Evolutionary conservation across 2,888 invertebrate genomes (phyloP).

Genomic region (Carcina quercana): DNA sequence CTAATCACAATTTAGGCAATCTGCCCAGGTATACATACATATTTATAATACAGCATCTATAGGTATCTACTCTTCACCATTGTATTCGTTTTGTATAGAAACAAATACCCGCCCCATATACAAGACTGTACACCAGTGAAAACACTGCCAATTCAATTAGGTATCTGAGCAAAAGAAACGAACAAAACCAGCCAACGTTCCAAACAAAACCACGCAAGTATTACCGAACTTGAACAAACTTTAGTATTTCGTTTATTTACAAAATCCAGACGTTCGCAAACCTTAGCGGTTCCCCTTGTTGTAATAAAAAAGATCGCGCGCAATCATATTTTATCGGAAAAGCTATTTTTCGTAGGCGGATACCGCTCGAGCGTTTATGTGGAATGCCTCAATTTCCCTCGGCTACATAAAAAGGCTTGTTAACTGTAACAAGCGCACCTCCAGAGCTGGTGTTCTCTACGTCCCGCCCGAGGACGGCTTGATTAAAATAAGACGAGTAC

Average conservation of each 20-base stretch:
- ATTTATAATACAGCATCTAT: too few species aligned
- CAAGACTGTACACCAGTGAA: too few species aligned
- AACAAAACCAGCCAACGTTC: background rate
- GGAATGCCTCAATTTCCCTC: conserved; percentile 45
- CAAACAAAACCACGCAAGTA: background rate
- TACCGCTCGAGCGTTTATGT: conserved; percentile 32
- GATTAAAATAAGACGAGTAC: too few species aligned
- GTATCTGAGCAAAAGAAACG: too few species aligned
- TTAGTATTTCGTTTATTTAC: conserved; percentile 23
- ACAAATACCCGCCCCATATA: too few species aligned
- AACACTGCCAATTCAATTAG: too few species aligned
- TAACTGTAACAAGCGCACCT: conserved; percentile 37
- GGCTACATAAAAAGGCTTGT: conserved; percentile 46
- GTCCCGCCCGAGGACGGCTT: background rate
- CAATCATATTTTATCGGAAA: conserved; percentile 67
- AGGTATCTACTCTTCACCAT: too few species aligned
- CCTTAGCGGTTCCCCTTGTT: conserved; percentile 16
- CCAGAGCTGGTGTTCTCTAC: background rate
- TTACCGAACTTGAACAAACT: background rate
- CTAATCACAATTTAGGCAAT: too few species aligned
- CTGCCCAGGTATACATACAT: too few species aligned
- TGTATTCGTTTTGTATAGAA: too few species aligned
- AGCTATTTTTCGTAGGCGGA: conserved; percentile 37
- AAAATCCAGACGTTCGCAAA: conserved; percentile 22
- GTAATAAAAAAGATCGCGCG: conserved; percentile 58